phyloP scores from a whole-genome alignment of 1,140 invertebrate genomes.

The Drosophila burlai region DNA sequence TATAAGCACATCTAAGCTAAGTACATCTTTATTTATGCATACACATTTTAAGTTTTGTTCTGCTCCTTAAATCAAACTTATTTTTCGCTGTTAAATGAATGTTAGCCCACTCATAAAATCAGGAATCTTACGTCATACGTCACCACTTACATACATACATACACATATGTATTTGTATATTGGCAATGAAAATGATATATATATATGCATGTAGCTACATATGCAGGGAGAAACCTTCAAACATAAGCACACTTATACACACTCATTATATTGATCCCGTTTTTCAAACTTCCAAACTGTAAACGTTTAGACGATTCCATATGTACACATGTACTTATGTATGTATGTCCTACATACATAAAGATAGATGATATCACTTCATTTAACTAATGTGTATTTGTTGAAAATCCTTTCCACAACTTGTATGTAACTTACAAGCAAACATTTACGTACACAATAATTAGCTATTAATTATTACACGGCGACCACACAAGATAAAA shows the following conservation, averaged over 20 bases:
- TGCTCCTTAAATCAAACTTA: background rate
- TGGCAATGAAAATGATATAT: conserved; percentile 20
- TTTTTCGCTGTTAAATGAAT: background rate
- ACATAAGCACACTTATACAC: conserved; percentile 14
- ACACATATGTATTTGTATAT: conserved; percentile 11
- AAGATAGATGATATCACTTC: background rate
- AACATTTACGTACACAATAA: conserved; percentile 14
- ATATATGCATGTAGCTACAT: background rate
- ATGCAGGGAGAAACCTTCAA: conserved; percentile 8
- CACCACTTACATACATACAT: conserved; percentile 20
- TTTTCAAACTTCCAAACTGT: background rate
- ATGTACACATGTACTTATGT: background rate
- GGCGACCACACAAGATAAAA: conserved; percentile 7
- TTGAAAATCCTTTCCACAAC: background rate
- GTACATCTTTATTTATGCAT: background rate
- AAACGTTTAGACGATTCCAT: background rate
- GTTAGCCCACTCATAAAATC: background rate
- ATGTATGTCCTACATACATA: background rate
- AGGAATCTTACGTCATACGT: conserved; percentile 41
- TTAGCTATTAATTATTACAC: conserved; percentile 10
- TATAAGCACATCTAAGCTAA: background rate
- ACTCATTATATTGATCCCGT: conserved; percentile 26
- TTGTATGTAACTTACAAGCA: conserved; percentile 1
- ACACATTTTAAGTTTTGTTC: background rate
- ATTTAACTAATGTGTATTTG: background rate